Evolutionary conservation across 1,140 invertebrate species (phyloP), one percentile per base, ranked within the genome.

Genomic region (Drosophila pallidifrons): DNA sequence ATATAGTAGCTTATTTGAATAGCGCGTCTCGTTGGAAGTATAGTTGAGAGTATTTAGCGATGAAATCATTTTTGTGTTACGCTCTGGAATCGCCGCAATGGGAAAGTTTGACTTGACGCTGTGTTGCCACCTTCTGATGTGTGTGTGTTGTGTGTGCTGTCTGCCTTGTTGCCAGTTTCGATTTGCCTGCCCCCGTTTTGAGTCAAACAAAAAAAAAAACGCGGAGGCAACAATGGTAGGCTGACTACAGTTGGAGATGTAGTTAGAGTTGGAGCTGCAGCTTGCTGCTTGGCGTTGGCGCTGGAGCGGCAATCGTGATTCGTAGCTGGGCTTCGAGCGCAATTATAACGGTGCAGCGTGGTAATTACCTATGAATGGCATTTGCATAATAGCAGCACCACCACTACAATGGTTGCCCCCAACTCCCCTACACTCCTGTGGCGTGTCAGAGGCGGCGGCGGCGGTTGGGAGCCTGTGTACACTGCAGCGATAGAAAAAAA

Each of bases 291-390:
- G 32, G 32, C 32, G 6, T 32, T 59, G 58, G 16, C 59, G 81
- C 35, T 69, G 54, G 6, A 75, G 61, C 13, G 41, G 79, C 82
- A 79, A 80, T 89, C 82, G 89, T 87, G 89, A 91, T 91, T 91
- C 81, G 85, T 91, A 88, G 81, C 75, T 82, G 81, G 88, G 88
- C 88, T 88, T 89, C 75, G 83, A 90, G 80, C 73, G 91, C 91
- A 91, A 91, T 91, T 91, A 91, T 91, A 91, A 91, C 91, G 91
- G 91, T 72, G 83, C 91, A 79, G 83, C 82, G 86, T 82, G 81
- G 90, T 87, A 91, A 91, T 91, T 91, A 87, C 80, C 85, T 88
- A 85, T 89, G 85, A 88, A 88, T 89, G 85, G 66, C 83, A 91
- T 91, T 91, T 91, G 90, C 90, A 88, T 88, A 88, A 88, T 88